Percentiles rank a stretch among this genome's conserved stretches.
These are phyloP conservation scores for Gallinago undulata DNA, from an alignment of 2,113 vertebrate species.

Conservation along the genomic window DNA sequence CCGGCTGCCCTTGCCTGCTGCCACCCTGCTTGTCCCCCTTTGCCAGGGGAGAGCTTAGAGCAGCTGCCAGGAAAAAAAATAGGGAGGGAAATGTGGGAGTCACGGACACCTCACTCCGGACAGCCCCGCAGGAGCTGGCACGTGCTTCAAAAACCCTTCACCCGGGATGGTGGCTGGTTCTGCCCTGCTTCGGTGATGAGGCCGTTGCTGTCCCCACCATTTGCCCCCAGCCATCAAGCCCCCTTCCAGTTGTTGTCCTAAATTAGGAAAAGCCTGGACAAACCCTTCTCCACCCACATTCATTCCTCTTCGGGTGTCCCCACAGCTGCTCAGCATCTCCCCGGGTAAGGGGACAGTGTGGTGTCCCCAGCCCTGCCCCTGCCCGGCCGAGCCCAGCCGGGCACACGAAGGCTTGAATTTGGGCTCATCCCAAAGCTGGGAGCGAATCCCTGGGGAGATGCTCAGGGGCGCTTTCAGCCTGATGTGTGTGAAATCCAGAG, in stretches of 20 bases:
- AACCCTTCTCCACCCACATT: background rate
- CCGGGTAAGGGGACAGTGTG: fast-evolving
- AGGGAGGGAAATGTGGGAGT: fast-evolving
- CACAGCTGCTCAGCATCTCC: fast-evolving
- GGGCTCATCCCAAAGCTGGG: background rate
- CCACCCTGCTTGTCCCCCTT: fast-evolving
- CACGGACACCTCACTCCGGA: background rate
- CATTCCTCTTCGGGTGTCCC: background rate
- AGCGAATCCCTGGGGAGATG: background rate
- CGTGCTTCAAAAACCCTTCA: background rate
- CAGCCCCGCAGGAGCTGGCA: background rate
- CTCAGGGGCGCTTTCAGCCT: background rate
- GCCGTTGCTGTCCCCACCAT: background rate
- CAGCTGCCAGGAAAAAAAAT: background rate
- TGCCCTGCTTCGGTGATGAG: background rate
- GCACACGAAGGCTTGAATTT: fast-evolving
- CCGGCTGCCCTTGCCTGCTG: fast-evolving
- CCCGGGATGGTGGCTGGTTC: background rate
- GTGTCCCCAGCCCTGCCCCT: background rate
- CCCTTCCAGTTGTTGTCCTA: background rate
- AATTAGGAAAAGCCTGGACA: background rate
- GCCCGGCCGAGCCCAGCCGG: fast-evolving
- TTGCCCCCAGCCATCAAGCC: background rate
- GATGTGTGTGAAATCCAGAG: background rate
- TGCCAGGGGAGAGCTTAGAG: background rate